Base-by-base conservation (phyloP, 2,797 vertebrate species). In the Pyrrhura leucotis region DNA sequence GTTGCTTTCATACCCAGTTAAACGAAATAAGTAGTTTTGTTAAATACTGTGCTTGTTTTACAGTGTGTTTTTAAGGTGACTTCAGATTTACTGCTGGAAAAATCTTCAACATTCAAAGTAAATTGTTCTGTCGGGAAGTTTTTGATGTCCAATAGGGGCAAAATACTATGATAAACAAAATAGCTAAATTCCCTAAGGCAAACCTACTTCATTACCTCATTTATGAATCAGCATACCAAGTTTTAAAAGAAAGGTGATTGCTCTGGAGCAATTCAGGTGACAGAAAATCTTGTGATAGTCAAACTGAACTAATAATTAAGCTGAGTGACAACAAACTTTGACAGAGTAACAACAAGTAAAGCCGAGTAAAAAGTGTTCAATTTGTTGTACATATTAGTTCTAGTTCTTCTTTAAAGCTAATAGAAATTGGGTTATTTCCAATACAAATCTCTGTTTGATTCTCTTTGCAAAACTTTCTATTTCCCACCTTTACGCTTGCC, bases 1-100 rank as follows among this genome's bases (percentile, higher is more conserved):
- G 48, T 80, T 83, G 65, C 48, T 89, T 96, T 95, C 44, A 22
- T 42, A n/a, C 47, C n/a, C 45, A 72, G 76, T 92, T 83, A 85
- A 89, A 83, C 72, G 37, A 48, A 88, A 10, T 76, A 89, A 71
- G 75, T 77, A 65, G 18, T 74, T 89, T 68, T 72, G 58, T 89
- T 85, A 91, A 90, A 91, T 86, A 78, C 58, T 84, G 9, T 78
- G 66, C 58, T 90, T 88, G 40, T 80, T 93, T 93, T 91, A 91
- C 75, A 85, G 79, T 85, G 61, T 85, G 51, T 74, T 91, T 91
- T 96, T 93, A 85, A 92, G 72, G 73, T 90, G 76, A 40, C 26
- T 91, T 77, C 44, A 71, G 65, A 83, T 95, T 91, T 93, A 95
- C 82, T 91, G 58, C 84, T 88, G 73, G 75, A 82, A 95, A 93